phyloP scores from a whole-genome alignment of 2,113 vertebrate species.

The Polypterus bichir region DNA sequence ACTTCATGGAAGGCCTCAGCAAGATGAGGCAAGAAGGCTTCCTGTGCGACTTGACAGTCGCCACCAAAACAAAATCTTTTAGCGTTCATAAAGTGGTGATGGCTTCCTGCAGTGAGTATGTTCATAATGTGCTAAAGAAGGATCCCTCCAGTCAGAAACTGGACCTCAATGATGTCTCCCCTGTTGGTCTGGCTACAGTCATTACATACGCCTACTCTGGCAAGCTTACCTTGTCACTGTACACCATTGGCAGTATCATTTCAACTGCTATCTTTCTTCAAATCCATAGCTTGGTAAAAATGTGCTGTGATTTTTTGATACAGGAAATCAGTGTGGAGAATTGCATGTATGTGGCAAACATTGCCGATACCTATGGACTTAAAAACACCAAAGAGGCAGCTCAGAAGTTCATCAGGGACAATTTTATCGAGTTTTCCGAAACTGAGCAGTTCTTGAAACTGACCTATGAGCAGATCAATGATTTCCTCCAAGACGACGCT shows the following conservation, averaged over 20 bases:
- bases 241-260: slow-evolving; percentile 88
- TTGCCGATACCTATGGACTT: slow-evolving; percentile 83
- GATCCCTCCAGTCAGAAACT: slow-evolving; percentile 74
- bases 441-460: slow-evolving; percentile 96
- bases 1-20: slow-evolving; percentile 83
- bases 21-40: slow-evolving; percentile 87
- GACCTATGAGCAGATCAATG: slow-evolving; percentile 94
- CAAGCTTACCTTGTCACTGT: slow-evolving; percentile 87
- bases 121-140: slow-evolving; percentile 81
- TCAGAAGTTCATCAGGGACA: slow-evolving; percentile 90
- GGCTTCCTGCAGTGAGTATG: slow-evolving; percentile 91
- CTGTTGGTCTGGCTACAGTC: slow-evolving; percentile 76
- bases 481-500: slow-evolving; percentile 86
- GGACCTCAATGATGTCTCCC: slow-evolving; percentile 82
- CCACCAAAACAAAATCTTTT: slow-evolving; percentile 91
- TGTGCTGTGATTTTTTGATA: slow-evolving; percentile 93
- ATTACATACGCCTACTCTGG: slow-evolving; percentile 92
- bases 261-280: slow-evolving; percentile 81
- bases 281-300: slow-evolving; percentile 84
- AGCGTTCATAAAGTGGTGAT: slow-evolving; percentile 89
- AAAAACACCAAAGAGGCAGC: slow-evolving; percentile 76
- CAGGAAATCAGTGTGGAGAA: slow-evolving; percentile 92
- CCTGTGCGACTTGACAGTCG: slow-evolving; percentile 83
- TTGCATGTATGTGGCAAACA: slow-evolving; percentile 90
- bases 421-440: slow-evolving; percentile 96